Percentiles rank a stretch among this genome's conserved stretches.
Conservation (phyloP, 2,113 vertebrate genomes). For the Aix galericulata region DNA sequence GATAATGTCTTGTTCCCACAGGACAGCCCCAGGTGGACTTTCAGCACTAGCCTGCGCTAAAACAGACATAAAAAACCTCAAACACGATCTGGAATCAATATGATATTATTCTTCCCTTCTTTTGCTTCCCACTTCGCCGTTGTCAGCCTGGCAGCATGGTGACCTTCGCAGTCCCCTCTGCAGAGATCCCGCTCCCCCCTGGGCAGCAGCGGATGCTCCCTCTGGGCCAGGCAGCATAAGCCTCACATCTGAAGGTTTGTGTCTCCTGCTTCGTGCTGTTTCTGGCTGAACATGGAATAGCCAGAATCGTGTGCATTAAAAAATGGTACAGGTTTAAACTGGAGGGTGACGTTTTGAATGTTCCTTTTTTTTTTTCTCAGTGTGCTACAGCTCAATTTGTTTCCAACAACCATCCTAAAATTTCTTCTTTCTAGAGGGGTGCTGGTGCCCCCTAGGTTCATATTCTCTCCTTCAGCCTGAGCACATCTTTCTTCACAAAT, state of each 20-base stretch:
- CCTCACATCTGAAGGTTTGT: not conserved
- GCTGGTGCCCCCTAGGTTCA: not conserved
- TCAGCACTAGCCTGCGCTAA: not conserved
- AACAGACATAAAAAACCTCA: not conserved
- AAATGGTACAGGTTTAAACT: not conserved
- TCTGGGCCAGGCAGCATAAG: not conserved
- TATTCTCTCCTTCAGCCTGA: not conserved
- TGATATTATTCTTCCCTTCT: not conserved
- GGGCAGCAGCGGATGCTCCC: not conserved
- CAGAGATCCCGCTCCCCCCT: not conserved
- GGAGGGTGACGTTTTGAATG: not conserved
- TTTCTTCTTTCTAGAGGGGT: not conserved
- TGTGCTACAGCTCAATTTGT: not conserved
- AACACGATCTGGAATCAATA: slow-evolving; percentile 16
- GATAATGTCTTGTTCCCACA: not conserved
- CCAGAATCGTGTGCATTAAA: not conserved
- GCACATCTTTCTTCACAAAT: not conserved
- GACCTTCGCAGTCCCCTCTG: slow-evolving; percentile 36
- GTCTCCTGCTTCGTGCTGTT: not conserved
- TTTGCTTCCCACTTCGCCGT: not conserved
- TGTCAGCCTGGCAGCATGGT: not conserved
- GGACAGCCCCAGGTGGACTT: not conserved
- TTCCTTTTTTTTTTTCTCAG: not conserved
- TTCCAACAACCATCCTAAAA: not conserved
- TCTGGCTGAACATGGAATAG: not conserved